phyloP scores from a whole-genome alignment of 2,888 invertebrate genomes.

The Nematopogon swammerdamellus region DNA sequence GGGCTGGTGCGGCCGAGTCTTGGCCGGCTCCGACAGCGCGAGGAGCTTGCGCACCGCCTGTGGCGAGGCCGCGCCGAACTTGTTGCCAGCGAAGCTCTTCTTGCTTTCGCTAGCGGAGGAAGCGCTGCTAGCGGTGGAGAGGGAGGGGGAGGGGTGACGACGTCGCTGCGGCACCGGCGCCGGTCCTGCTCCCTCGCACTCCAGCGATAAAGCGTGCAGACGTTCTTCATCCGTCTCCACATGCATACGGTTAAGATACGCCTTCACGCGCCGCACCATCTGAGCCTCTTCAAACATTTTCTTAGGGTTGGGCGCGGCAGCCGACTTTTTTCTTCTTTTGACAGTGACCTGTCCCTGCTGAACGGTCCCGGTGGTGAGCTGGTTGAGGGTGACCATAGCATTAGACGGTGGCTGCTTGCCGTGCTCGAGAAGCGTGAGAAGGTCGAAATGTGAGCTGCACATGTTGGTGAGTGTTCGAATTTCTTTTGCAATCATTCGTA shows the following conservation, averaged over 20 bases:
- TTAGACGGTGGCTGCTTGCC: constrained; percentile 85
- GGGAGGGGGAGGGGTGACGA: constrained; percentile 88
- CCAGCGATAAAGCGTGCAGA: constrained; percentile 82
- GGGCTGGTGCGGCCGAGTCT: constrained; percentile 86
- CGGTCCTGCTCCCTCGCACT: constrained; percentile 77
- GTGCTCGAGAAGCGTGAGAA: constrained; percentile 78
- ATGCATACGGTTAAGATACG: constrained; percentile 90
- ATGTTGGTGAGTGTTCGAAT: constrained; percentile 86
- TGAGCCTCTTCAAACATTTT: constrained; percentile 99
- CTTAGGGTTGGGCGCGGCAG: constrained; percentile 90
- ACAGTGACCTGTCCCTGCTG: constrained; percentile 79
- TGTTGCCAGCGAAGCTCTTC: constrained; percentile 59
- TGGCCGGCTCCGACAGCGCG: constrained; percentile 83
- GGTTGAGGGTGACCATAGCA: constrained; percentile 86
- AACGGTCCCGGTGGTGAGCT: constrained; percentile 73
- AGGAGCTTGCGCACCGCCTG: constrained; percentile 95
- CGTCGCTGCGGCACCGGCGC: constrained; percentile 65
- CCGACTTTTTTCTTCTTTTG: constrained; percentile 84
- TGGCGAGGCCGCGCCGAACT: constrained; percentile 89
- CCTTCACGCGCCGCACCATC: constrained; percentile 96
- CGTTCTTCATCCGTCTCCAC: constrained; percentile 90
- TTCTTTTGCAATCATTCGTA: constrained; percentile 98
- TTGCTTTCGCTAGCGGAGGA: constrained; percentile 80
- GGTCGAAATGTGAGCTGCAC: constrained; percentile 92
- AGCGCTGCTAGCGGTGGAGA: constrained; percentile 88